phyloP scores from a whole-genome alignment of 2,113 vertebrate species.

The Syrmaticus mikado region DNA sequence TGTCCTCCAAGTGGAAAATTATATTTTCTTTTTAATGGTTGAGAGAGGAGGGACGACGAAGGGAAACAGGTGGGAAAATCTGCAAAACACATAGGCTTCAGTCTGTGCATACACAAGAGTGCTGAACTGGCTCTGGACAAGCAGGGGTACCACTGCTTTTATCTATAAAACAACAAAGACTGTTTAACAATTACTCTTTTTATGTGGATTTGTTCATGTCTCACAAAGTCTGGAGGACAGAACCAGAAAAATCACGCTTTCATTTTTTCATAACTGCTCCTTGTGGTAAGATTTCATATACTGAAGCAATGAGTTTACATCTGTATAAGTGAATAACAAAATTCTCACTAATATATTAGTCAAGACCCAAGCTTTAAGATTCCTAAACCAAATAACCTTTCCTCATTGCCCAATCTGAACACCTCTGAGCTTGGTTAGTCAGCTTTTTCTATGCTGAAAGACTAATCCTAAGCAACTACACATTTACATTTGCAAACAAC shows the following conservation, averaged over 20 bases:
- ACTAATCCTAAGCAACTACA: background rate
- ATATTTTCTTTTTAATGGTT: background rate
- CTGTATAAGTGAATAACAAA: background rate
- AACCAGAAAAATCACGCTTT: background rate
- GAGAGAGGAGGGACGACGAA: background rate
- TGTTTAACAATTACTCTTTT: background rate
- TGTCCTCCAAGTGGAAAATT: background rate
- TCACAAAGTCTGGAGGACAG: background rate
- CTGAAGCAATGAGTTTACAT: background rate
- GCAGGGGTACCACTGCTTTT: background rate
- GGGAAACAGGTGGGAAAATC: rapidly evolving
- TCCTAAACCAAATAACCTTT: background rate
- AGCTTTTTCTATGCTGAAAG: background rate
- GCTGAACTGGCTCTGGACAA: background rate
- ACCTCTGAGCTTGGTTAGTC: background rate
- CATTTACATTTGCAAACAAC: background rate
- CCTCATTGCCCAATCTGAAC: background rate
- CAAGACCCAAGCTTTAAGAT: background rate
- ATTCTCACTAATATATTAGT: background rate
- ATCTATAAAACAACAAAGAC: rapidly evolving
- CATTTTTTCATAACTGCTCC: background rate
- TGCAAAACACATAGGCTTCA: background rate
- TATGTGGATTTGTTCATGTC: background rate
- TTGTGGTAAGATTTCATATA: background rate
- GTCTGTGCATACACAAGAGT: rapidly evolving